Evolutionary conservation across 1,140 invertebrate species (phyloP).

Genomic region (Pemphigus obesinymphae): DNA sequence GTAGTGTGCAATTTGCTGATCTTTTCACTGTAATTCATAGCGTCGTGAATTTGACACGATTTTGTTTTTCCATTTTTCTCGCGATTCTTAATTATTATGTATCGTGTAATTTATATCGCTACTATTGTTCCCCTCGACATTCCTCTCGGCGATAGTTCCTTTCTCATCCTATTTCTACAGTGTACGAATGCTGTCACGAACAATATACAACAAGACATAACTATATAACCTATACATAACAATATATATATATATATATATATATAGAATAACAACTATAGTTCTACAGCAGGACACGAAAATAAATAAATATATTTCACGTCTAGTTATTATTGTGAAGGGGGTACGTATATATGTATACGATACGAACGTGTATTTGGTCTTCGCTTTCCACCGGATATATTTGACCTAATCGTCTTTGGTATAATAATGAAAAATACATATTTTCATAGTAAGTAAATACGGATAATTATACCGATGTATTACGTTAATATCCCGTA

Average conservation of each 20-base stretch:
- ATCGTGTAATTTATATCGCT: slow-evolving; percentile 2
- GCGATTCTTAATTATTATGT: neutral
- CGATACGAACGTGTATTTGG: neutral
- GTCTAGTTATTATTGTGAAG: neutral
- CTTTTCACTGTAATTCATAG: neutral
- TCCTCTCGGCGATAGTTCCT: slow-evolving; percentile 8
- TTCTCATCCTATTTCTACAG: neutral
- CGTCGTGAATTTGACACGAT: slow-evolving; percentile 8
- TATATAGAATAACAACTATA: neutral
- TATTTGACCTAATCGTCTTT: too few relatives aligned
- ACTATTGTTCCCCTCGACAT: slow-evolving; percentile 11
- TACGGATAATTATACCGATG: too few relatives aligned
- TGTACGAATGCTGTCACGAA: slow-evolving; percentile 4
- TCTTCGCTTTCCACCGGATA: neutral
- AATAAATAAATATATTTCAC: neutral
- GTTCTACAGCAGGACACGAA: neutral
- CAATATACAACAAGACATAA: neutral
- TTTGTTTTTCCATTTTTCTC: neutral
- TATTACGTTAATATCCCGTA: too few relatives aligned
- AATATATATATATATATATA: neutral
- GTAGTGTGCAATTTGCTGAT: neutral
- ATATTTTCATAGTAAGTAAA: too few relatives aligned
- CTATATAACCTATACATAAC: neutral
- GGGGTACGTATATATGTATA: neutral
- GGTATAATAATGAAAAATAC: too few relatives aligned